Evolutionary conservation across 2,888 invertebrate genomes (phyloP).

Genomic region (Myopa testacea): DNA sequence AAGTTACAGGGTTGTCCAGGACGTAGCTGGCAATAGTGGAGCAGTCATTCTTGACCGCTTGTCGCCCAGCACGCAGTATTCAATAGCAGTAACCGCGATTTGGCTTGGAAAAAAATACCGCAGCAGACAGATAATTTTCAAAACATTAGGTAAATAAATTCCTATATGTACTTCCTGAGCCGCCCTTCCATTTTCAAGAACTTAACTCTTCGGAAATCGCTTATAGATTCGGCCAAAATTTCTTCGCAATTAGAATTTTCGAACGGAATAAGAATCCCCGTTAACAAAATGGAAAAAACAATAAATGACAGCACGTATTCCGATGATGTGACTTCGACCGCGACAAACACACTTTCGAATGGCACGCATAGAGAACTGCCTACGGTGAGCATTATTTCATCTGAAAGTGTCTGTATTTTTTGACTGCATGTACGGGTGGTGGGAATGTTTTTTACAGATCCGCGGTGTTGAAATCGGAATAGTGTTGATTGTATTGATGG

Average conservation of each 20-base stretch:
- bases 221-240: constrained; percentile 80
- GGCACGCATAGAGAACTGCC: constrained; percentile 66
- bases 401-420: neutral
- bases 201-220: neutral
- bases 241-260: constrained; percentile 80
- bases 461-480: constrained; percentile 92
- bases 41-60: constrained; percentile 85
- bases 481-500: constrained; percentile 82
- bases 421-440: neutral
- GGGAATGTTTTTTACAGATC: constrained; percentile 72
- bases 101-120: constrained; percentile 85
- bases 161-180: neutral
- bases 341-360: constrained; percentile 63
- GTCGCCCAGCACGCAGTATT: constrained; percentile 89
- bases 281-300: constrained; percentile 35
- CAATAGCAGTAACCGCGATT: constrained; percentile 86
- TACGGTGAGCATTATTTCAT: constrained; percentile 57
- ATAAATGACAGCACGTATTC: constrained; percentile 48
- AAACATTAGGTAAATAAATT: constrained; percentile 79
- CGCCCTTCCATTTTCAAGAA: neutral
- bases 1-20: constrained; percentile 95
- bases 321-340: constrained; percentile 65
- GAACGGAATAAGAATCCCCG: constrained; percentile 62
- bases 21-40: constrained; percentile 89
- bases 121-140: constrained; percentile 89